phyloP scores from a whole-genome alignment of 1,140 invertebrate species.

The Heliothis virescens region DNA sequence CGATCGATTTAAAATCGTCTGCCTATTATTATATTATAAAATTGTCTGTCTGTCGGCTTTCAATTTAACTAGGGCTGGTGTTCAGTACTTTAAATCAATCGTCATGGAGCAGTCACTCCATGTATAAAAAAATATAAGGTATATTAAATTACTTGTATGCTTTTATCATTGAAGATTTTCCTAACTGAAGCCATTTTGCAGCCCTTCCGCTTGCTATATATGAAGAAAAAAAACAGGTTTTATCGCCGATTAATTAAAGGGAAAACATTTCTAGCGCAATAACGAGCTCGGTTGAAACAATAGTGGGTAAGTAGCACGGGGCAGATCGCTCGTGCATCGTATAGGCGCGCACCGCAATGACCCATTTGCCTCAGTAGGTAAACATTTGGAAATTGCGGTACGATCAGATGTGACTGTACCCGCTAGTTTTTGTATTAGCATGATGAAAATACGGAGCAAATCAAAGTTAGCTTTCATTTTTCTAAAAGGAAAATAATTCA shows the following conservation, averaged over 20 bases:
- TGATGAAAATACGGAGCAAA: not conserved
- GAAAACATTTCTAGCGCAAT: not conserved
- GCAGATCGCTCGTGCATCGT: constrained; percentile 2
- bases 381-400: constrained; percentile 24
- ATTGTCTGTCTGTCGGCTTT: too few species aligned
- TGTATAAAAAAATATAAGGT: too few species aligned
- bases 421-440: not conserved
- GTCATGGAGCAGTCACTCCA: too few species aligned
- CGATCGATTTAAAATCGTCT: too few species aligned
- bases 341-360: constrained; percentile 11
- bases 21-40: too few species aligned
- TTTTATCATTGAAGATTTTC: too few species aligned
- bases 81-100: too few species aligned
- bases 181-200: too few species aligned
- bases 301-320: constrained; percentile 1
- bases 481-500: not conserved
- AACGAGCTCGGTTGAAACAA: not conserved
- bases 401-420: not conserved
- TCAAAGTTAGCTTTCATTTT: not conserved
- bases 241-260: not conserved
- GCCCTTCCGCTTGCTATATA: too few species aligned
- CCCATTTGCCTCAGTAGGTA: constrained; percentile 1
- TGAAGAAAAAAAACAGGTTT: not conserved
- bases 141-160: too few species aligned
- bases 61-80: too few species aligned